Evolutionary conservation across 2,888 invertebrate species (phyloP).

Genomic region (Liposcelis brunnea): DNA sequence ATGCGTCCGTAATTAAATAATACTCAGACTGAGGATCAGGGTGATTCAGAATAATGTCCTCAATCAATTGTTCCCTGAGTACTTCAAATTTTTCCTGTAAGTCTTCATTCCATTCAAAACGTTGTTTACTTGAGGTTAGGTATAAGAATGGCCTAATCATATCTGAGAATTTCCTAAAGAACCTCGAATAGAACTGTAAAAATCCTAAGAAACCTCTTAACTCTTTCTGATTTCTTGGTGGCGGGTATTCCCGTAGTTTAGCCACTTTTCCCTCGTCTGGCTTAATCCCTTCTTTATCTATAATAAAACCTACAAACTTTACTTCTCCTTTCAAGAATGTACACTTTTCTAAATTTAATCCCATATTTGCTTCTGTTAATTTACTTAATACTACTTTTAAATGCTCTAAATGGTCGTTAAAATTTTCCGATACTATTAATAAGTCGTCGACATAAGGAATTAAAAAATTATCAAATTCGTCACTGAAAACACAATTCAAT

Average conservation of each 20-base stretch:
- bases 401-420: constrained; percentile 1
- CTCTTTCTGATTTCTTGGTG: constrained; percentile 3
- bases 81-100: not conserved
- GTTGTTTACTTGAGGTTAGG: not conserved
- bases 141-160: not conserved
- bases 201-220: not conserved
- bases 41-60: not conserved
- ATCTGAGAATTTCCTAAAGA: not conserved
- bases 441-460: constrained; percentile 1
- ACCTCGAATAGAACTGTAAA: not conserved
- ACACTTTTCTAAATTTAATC: not conserved
- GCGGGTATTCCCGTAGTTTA: not conserved
- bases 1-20: too few relatives aligned
- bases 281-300: not conserved
- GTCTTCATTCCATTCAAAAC: not conserved
- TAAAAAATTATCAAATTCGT: not conserved
- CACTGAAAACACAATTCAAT: not conserved
- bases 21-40: too few relatives aligned
- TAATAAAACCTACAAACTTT: constrained; percentile 6
- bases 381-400: not conserved
- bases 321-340: not conserved
- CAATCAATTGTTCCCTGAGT: not conserved
- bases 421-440: not conserved
- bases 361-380: not conserved
- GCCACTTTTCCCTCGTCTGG: not conserved